These are phyloP conservation scores for Agonopterix alstromeriana DNA, from an alignment of 2,888 invertebrate species.

Conservation along the genomic window DNA sequence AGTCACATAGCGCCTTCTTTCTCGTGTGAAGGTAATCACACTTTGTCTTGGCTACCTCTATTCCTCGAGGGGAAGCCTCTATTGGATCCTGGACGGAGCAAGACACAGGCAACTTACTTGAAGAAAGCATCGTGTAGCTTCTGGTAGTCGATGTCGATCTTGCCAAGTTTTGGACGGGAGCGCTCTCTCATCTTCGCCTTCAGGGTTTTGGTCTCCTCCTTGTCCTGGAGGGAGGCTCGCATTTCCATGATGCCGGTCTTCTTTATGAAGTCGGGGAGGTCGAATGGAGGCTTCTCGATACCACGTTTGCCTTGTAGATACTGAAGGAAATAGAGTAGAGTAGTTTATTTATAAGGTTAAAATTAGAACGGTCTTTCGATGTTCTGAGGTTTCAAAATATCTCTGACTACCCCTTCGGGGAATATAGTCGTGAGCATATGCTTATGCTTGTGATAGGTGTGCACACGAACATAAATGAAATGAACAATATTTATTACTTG, in stretches of 20 bases:
- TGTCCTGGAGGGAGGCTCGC: constrained; percentile 98
- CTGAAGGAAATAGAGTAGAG: constrained; percentile 25
- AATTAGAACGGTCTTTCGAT: no score
- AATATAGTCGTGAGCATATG: no score
- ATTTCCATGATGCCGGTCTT: constrained; percentile 99
- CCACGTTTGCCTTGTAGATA: constrained; percentile 98
- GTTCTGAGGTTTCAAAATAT: no score
- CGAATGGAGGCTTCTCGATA: constrained; percentile 99
- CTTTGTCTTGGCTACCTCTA: no score
- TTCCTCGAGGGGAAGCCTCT: no score
- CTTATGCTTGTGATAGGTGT: no score
- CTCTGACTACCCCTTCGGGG: no score
- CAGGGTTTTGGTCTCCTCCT: constrained; percentile 95
- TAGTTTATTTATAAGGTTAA: no score
- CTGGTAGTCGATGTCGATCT: constrained; percentile 99
- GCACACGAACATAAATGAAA: no score
- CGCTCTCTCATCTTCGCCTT: constrained; percentile 99
- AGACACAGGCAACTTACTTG: constrained; percentile 75
- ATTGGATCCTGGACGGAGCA: not conserved
- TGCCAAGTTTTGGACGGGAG: constrained; percentile 97
- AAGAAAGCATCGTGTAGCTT: constrained; percentile 99
- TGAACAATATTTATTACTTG: no score
- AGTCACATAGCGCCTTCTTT: no score
- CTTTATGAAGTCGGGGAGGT: constrained; percentile 98
- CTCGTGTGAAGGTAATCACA: no score